A percentile compares a stretch with the other conserved stretches of the same genome.
These are phyloP conservation scores for Acanthacorydalis orientalis DNA, from an alignment of 2,888 invertebrate species.

Conservation along the genomic window DNA sequence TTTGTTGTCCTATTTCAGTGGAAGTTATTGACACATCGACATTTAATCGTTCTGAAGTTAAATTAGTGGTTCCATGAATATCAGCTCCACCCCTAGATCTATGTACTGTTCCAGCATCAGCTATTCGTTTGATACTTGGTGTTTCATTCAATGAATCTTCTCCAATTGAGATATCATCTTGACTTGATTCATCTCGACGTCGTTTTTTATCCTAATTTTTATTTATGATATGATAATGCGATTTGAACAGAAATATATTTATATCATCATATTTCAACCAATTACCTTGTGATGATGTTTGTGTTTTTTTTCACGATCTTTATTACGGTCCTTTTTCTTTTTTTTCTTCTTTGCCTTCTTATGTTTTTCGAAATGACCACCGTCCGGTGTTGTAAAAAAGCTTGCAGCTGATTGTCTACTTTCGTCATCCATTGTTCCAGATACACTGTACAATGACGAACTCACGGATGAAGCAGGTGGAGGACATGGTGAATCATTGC, in stretches of 20 bases:
- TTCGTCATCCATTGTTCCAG: slow-evolving; percentile 18
- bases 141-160: slow-evolving; percentile 30
- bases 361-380: slow-evolving; percentile 28
- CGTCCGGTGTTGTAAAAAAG: slow-evolving; percentile 21
- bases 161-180: slow-evolving; percentile 38
- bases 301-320: slow-evolving; percentile 49
- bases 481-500: slow-evolving; percentile 27
- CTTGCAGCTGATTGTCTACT: slow-evolving; percentile 13
- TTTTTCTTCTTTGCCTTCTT: slow-evolving; percentile 65
- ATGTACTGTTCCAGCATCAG: slow-evolving; percentile 8
- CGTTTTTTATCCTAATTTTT: slow-evolving; percentile 35
- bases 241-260: not conserved
- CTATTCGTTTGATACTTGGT: slow-evolving; percentile 11
- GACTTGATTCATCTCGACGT: slow-evolving; percentile 41
- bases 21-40: not conserved
- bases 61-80: not conserved
- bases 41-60: not conserved
- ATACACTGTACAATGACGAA: slow-evolving; percentile 15
- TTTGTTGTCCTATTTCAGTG: not conserved
- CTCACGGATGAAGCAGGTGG: slow-evolving; percentile 9
- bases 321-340: slow-evolving; percentile 50
- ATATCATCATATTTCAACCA: not conserved
- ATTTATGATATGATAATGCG: not conserved
- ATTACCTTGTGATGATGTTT: slow-evolving; percentile 48
- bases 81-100: too few species aligned